Evolutionary conservation across 2,797 vertebrate species (phyloP).

Genomic region (Oryzias dopingdopingensis): DNA sequence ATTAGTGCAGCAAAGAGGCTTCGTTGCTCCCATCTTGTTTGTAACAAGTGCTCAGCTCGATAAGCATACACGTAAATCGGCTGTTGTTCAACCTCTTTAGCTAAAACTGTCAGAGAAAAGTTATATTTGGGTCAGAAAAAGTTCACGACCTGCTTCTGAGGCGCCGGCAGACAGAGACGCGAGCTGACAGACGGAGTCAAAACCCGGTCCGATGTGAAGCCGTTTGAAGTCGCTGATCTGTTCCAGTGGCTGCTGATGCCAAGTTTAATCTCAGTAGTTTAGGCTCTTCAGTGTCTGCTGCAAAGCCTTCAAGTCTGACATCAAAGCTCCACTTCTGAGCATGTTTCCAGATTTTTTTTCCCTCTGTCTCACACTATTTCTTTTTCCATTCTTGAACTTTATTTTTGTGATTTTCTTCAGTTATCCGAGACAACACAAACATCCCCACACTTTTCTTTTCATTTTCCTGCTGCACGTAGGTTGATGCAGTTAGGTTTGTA

Average conservation of each 20-base stretch:
- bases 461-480: too few relatives aligned
- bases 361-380: constrained; percentile 30
- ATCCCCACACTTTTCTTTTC: too few relatives aligned
- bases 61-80: neutral
- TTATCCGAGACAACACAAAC: too few relatives aligned
- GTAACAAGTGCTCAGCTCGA: neutral
- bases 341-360: constrained; percentile 25
- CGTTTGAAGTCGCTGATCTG: constrained; percentile 53
- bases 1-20: neutral
- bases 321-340: constrained; percentile 47
- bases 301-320: constrained; percentile 37
- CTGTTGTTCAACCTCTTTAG: neutral
- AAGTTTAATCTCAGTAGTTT: constrained; percentile 35
- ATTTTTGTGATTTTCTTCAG: neutral
- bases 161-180: constrained; percentile 9
- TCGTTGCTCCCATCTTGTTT: neutral
- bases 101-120: neutral
- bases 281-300: constrained; percentile 25
- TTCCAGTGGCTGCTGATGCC: constrained; percentile 36
- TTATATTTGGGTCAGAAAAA: constrained; percentile 8
- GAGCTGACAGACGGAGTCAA: constrained; percentile 17
- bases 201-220: constrained; percentile 29
- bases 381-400: neutral
- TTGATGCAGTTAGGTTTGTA: too few relatives aligned
- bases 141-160: constrained; percentile 8